phyloP scores from a whole-genome alignment of 2,113 vertebrate genomes.

The Hypocryptadius cinnamomeus region DNA sequence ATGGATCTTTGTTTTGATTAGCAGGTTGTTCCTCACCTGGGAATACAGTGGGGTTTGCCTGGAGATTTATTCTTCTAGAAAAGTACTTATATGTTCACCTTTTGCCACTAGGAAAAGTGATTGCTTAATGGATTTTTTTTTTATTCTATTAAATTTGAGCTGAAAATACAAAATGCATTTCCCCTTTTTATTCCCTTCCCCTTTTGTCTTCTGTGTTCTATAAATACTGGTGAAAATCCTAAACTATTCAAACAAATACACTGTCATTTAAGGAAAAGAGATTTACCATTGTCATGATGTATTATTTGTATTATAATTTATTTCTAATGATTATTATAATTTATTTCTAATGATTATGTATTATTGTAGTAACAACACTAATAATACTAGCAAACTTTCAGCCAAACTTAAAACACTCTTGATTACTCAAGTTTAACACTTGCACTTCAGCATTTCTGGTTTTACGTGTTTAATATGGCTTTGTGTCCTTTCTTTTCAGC shows the following conservation, averaged over 20 bases:
- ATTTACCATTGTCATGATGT: not conserved
- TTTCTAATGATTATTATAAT: not conserved
- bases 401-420: not conserved
- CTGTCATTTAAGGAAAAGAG: not conserved
- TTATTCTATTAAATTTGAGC: not conserved
- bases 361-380: not conserved
- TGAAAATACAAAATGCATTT: not conserved
- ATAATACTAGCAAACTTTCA: not conserved
- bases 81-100: not conserved
- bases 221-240: not conserved
- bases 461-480: not conserved
- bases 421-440: not conserved
- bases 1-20: fast-evolving
- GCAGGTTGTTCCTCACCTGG: not conserved
- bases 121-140: not conserved
- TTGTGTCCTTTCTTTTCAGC: not conserved
- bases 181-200: not conserved
- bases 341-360: not conserved
- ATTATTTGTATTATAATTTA: not conserved
- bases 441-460: not conserved
- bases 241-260: not conserved
- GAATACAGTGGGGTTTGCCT: not conserved
- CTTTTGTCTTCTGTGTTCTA: not conserved
- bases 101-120: not conserved
- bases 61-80: not conserved